Base-by-base conservation (phyloP, 2,888 invertebrate species). In the Agrotis exclamationis region DNA sequence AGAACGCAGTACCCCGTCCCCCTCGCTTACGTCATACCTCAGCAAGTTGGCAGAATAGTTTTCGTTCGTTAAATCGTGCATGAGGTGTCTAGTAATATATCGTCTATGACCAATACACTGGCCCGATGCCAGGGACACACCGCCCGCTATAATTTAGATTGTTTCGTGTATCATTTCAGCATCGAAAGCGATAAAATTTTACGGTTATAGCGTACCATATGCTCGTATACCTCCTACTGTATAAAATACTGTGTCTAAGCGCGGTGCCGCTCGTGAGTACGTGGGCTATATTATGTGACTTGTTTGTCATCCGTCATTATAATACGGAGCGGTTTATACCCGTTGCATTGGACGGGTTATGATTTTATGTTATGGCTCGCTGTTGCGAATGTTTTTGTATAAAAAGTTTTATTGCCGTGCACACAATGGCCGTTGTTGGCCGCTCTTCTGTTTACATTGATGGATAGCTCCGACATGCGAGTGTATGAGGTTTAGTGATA, bases 101-200 rank as follows among this genome's bases (percentile, higher is more conserved):
- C n/a, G n/a, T n/a, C n/a, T n/a, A n/a, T n/a, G n/a, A n/a, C n/a
- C n/a, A n/a, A 90, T 84, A 87, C 85, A 87, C 92, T 95, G 95
- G 95, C 94, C 83, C 63, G 77, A 58, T 89, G 95, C 95, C 95
- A 95, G 90, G 82, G 88, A 89, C 90, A 92, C 89, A 86, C 85
- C 84, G 88, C 91, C 81, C 85, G 90, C 92, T 90, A 93, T 95
- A 95, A 95, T 93, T 95, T 94, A 95, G 93, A 94, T 94, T 94
- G 95, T 95, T 96, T 94, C 95, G 93, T 95, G 95, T 95, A 95
- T 96, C 96, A 96, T 95, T 96, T 95, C 91, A 93, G 93, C 93
- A 94, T 95, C 93, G 93, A 92, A 92, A 90, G 86, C 95, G 92
- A 95, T 96, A 95, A 96, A 96, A 96, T 96, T 96, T 96, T 94